phyloP scores from a whole-genome alignment of 2,113 vertebrate genomes.

The Oreochromis niloticus region DNA sequence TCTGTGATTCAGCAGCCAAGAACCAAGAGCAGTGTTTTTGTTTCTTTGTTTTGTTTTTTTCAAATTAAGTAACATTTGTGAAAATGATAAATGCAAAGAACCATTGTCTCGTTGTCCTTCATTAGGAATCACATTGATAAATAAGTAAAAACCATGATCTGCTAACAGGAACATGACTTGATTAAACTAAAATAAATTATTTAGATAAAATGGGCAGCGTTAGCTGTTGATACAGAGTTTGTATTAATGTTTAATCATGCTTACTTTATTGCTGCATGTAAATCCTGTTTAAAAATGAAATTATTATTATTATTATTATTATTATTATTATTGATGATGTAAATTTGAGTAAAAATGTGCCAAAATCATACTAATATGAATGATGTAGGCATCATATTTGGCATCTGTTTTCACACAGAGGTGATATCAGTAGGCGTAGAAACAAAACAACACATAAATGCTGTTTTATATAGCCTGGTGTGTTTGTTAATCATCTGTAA shows the following conservation, averaged over 20 bases:
- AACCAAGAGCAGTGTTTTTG: background rate
- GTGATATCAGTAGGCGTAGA: background rate
- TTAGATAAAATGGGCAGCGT: fast-evolving
- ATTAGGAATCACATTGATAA: background rate
- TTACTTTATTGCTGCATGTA: background rate
- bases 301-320: too few species aligned
- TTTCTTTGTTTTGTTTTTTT: background rate
- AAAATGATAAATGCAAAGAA: background rate
- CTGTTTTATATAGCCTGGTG: background rate
- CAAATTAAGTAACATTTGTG: background rate
- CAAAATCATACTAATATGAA: too few species aligned
- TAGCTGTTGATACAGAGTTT: background rate
- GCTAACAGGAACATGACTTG: background rate
- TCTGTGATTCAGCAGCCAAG: background rate
- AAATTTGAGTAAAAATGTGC: background rate
- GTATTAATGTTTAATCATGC: background rate
- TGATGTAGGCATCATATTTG: fast-evolving
- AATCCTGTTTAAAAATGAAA: background rate
- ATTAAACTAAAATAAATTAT: background rate
- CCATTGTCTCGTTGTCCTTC: background rate
- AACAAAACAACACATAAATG: background rate
- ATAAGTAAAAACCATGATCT: background rate
- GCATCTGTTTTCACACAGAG: background rate
- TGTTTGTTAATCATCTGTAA: background rate
- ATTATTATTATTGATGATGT: background rate